Evolutionary conservation across 2,797 vertebrate genomes (phyloP), one percentile per base, ranked within the genome.

Genomic region (Onychomys leucogaster): DNA sequence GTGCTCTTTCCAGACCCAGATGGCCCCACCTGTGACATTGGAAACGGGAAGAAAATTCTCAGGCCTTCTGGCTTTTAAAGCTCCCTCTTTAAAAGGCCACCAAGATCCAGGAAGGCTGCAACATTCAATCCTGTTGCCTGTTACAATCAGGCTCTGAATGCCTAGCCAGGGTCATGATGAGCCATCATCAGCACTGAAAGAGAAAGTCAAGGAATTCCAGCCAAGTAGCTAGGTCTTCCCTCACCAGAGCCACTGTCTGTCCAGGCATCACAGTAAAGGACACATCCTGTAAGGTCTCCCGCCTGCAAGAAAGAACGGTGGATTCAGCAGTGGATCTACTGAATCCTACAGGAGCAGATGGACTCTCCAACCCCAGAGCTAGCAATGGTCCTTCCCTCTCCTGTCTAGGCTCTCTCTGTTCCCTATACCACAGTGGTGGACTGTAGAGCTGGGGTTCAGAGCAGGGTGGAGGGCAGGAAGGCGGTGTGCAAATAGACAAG

Each of bases 1-100:
- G 99, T 99, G 98, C 99, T 99, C 97, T 99, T 99, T 23, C 99
- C 99, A 0, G 99, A 99, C 12, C 99, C 99, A 0, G 99, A 99
- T 1, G 99, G 99, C 65, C 99, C 99, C 46, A 99, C 99, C 99
- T 99, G 94, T 83, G 73, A 19, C 32, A 52, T 81, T 81, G 91
- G 75, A 89, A 96, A 92, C 10, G 37, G 52, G 41, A 57, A 95
- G 46, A 57, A 93, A 75, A n/a, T 25, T 86, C 82, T 94, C 69
- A 94, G 90, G 61, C 32, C 61, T 4, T 2, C 0, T 34, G 83
- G 61, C 37, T 94, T 80, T 91, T 88, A 59, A 84, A 32, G 57
- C 19, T 91, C 61, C 43, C 65, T 90, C 37, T 94, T 63, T n/a
- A 82, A 73, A 57, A 91, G 16, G 61, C 59, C 63, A 88, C 61